phyloP scores from a whole-genome alignment of 2,888 invertebrate genomes.

The Andrena hattorfiana region DNA sequence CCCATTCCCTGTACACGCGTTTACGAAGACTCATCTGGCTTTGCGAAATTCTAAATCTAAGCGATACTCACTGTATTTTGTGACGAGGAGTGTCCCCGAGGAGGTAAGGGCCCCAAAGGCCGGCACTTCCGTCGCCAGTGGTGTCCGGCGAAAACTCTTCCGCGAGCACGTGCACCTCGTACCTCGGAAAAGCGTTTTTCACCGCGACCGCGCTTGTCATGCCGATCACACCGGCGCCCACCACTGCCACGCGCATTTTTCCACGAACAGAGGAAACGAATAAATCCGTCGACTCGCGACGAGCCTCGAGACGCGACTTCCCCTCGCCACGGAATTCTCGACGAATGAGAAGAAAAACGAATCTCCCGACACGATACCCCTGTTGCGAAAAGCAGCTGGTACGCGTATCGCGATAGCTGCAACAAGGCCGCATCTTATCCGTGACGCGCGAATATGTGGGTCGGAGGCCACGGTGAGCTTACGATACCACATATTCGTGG shows the following conservation, averaged over 20 bases:
- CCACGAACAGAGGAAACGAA: neutral
- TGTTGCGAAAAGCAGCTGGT: neutral
- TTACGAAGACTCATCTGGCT: neutral
- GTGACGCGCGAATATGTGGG: neutral
- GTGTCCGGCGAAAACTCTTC: constrained; percentile 90
- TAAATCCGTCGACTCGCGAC: neutral
- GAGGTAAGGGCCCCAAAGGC: constrained; percentile 91
- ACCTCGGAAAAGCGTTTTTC: constrained; percentile 86
- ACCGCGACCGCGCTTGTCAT: constrained; percentile 89
- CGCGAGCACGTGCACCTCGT: constrained; percentile 88
- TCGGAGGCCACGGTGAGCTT: constrained; percentile 33
- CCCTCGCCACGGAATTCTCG: neutral
- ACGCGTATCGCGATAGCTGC: too few relatives aligned
- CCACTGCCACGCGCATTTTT: constrained; percentile 86
- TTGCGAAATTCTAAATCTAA: neutral
- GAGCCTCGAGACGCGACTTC: neutral
- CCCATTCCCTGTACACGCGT: constrained; percentile 73
- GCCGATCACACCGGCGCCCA: constrained; percentile 92
- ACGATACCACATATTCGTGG: constrained; percentile 78
- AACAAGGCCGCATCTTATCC: neutral
- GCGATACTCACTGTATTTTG: constrained; percentile 85
- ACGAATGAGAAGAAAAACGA: too few relatives aligned
- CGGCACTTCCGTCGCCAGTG: constrained; percentile 92
- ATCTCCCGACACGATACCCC: constrained; percentile 15
- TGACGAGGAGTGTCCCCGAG: constrained; percentile 86